Conservation (phyloP, 2,113 vertebrate genomes). For the Apodemus speciosus region DNA sequence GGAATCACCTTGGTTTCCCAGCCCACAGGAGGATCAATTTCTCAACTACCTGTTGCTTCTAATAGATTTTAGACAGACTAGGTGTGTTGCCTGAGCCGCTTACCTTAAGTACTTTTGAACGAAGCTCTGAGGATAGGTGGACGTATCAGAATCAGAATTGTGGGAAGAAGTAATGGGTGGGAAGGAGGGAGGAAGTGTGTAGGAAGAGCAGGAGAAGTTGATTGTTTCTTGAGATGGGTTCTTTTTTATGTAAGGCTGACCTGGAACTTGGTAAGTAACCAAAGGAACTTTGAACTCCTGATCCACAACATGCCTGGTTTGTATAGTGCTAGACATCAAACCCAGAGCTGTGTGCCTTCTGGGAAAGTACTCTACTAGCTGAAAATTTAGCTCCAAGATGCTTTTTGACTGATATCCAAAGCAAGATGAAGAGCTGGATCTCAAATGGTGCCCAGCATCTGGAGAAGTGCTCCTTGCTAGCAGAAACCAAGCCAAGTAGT, state of each 20-base stretch:
- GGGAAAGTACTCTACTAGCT: background rate
- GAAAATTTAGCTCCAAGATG: background rate
- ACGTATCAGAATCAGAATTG: background rate
- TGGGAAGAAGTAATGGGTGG: background rate
- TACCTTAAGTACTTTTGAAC: background rate
- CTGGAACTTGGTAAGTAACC: background rate
- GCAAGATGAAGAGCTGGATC: background rate
- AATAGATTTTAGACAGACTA: slow-evolving; percentile 51
- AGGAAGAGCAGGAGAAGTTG: background rate
- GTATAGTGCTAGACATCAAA: background rate
- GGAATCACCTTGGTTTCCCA: slow-evolving; percentile 41
- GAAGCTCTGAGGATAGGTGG: background rate
- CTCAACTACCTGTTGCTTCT: slow-evolving; percentile 35
- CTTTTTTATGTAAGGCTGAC: background rate
- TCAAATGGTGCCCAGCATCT: background rate
- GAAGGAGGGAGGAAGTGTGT: background rate
- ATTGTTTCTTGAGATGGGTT: background rate
- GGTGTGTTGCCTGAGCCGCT: slow-evolving; percentile 25
- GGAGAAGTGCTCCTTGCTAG: background rate
- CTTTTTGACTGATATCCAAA: background rate
- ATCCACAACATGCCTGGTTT: background rate
- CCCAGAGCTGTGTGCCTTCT: background rate
- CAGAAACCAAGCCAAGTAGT: background rate
- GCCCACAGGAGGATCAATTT: background rate
- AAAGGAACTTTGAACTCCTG: background rate